Percentiles rank a stretch among this genome's conserved stretches.
These are phyloP conservation scores for Xenopus laevis DNA, from an alignment of 2,113 vertebrate species.

Conservation along the genomic window DNA sequence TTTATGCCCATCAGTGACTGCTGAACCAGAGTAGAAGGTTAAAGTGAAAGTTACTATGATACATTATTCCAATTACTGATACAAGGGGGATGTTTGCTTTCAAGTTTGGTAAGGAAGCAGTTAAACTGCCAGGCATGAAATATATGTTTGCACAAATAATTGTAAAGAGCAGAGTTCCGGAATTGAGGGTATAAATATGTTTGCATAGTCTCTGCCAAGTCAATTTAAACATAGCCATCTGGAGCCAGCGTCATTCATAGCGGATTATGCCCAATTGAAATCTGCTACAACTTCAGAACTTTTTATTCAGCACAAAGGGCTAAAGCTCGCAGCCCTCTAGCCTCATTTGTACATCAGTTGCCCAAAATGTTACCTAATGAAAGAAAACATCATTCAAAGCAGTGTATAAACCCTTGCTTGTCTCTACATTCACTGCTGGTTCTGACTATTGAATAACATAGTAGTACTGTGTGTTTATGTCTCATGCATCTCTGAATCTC, in stretches of 20 bases:
- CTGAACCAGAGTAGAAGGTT: no score
- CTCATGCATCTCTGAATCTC: no score
- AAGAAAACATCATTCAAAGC: no score
- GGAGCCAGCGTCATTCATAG: slow-evolving; percentile 52
- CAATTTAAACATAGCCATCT: slow-evolving; percentile 61
- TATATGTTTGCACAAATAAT: slow-evolving; percentile 52
- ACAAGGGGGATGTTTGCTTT: background rate
- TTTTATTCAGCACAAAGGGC: background rate
- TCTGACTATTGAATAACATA: no score
- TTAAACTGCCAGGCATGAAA: slow-evolving; percentile 8
- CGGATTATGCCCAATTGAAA: slow-evolving; percentile 54
- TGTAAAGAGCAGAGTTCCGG: slow-evolving; percentile 64
- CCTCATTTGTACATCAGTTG: no score
- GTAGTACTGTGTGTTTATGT: no score
- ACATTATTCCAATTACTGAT: no score
- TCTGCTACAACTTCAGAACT: slow-evolving; percentile 52
- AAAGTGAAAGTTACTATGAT: no score
- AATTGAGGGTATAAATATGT: slow-evolving; percentile 62
- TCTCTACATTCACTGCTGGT: no score
- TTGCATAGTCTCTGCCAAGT: slow-evolving; percentile 61
- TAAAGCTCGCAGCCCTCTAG: background rate
- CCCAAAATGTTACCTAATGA: no score
- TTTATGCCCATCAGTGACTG: no score
- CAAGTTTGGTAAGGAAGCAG: background rate
- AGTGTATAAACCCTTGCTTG: no score